phyloP scores from a whole-genome alignment of 2,888 invertebrate genomes.

The Hydroisotoma schaefferi region DNA sequence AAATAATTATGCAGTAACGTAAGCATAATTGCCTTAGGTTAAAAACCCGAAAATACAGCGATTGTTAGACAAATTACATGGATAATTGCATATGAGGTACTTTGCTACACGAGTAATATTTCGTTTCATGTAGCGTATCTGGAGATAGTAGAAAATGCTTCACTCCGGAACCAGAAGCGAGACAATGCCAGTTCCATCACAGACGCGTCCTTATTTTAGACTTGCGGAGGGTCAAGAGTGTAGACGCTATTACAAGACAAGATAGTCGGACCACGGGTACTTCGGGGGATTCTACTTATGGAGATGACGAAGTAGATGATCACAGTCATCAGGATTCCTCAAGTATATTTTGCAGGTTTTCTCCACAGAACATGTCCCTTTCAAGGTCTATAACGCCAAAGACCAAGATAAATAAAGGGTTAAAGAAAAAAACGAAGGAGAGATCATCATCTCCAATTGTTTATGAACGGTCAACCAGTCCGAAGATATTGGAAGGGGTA shows the following conservation, averaged over 20 bases:
- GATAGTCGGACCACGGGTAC: slow-evolving; percentile 43
- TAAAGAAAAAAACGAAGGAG: slow-evolving; percentile 38
- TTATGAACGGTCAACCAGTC: slow-evolving; percentile 45
- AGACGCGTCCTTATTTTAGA: slow-evolving; percentile 70
- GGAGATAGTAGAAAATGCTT: slow-evolving; percentile 56
- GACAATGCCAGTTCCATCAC: slow-evolving; percentile 45
- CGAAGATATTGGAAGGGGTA: slow-evolving; percentile 48
- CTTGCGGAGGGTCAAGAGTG: slow-evolving; percentile 56
- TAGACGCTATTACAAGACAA: slow-evolving; percentile 46
- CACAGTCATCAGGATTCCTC: slow-evolving; percentile 38
- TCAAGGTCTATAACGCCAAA: slow-evolving; percentile 45
- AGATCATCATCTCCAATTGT: slow-evolving; percentile 37
- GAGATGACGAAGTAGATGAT: slow-evolving; percentile 41
- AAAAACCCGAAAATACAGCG: too few relatives aligned
- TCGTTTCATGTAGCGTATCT: slow-evolving; percentile 15
- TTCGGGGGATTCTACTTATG: slow-evolving; percentile 41
- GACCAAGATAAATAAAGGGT: not conserved
- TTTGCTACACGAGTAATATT: not conserved
- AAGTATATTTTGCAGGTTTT: slow-evolving; percentile 42
- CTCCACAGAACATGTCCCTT: slow-evolving; percentile 40
- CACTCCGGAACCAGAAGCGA: slow-evolving; percentile 63
- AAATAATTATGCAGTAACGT: too few relatives aligned
- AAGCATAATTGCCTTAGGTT: too few relatives aligned
- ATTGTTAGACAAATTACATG: not conserved
- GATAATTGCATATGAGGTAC: not conserved